A percentile compares a stretch with the other conserved stretches of the same genome.
Evolutionary conservation across 2,797 vertebrate species (phyloP).

Genomic region (Melanogrammus aeglefinus): DNA sequence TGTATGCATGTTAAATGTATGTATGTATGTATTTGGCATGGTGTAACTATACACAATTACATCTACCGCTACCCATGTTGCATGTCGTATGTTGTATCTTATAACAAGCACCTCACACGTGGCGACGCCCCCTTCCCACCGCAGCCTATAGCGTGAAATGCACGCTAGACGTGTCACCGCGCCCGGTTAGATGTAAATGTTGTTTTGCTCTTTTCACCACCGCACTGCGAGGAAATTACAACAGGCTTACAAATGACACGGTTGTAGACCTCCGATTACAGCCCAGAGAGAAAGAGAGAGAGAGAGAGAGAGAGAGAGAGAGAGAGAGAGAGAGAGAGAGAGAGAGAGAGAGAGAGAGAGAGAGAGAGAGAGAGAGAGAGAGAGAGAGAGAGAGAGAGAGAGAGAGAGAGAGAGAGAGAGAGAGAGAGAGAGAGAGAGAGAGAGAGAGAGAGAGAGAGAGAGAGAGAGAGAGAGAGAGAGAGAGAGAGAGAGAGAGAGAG

Average conservation of each 20-base stretch:
- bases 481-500: slow-evolving; percentile 15
- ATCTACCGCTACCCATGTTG: not conserved
- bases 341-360: slow-evolving; percentile 39
- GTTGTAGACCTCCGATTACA: slow-evolving; percentile 78
- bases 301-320: slow-evolving; percentile 29
- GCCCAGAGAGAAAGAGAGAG: slow-evolving; percentile 50
- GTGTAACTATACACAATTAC: not conserved
- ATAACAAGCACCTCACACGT: slow-evolving; percentile 41
- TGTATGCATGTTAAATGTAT: not conserved
- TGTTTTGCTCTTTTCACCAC: slow-evolving; percentile 71
- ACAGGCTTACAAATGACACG: slow-evolving; percentile 73
- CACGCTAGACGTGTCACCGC: slow-evolving; percentile 60
- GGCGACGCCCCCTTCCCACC: slow-evolving; percentile 62
- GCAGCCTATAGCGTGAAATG: slow-evolving; percentile 66
- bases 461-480: slow-evolving; percentile 14
- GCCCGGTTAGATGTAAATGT: slow-evolving; percentile 68
- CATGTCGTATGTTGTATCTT: not conserved
- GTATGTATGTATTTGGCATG: not conserved
- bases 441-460: not conserved
- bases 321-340: slow-evolving; percentile 16
- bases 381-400: not conserved
- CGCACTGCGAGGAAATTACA: slow-evolving; percentile 69
- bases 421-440: slow-evolving; percentile 9
- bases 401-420: slow-evolving; percentile 24
- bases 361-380: slow-evolving; percentile 8